Percentiles rank a stretch among this genome's conserved stretches.
phyloP scores from a whole-genome alignment of 1,140 invertebrate species.

The Rhopalosiphum padi region DNA sequence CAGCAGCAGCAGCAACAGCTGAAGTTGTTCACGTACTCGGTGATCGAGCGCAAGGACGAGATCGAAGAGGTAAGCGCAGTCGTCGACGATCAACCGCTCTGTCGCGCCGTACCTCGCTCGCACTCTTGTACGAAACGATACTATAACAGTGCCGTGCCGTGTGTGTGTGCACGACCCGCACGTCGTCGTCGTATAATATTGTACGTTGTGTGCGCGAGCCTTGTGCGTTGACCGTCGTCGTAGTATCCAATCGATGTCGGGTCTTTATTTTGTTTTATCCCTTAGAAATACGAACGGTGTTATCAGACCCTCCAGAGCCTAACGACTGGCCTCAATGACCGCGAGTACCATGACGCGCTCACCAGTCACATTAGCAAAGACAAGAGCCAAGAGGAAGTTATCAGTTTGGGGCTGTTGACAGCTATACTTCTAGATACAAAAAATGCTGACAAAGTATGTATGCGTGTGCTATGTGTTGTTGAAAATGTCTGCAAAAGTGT shows the following conservation, averaged over 20 bases:
- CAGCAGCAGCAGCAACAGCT: background rate
- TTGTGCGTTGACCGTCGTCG: conserved; percentile 33
- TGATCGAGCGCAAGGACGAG: conserved; percentile 49
- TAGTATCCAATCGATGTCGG: background rate
- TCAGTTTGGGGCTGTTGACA: conserved; percentile 88
- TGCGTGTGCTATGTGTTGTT: background rate
- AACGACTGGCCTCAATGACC: conserved; percentile 84
- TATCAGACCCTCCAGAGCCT: conserved; percentile 78
- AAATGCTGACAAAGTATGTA: conserved; percentile 75
- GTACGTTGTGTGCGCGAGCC: conserved; percentile 29
- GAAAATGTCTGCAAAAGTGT: background rate
- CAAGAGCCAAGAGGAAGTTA: conserved; percentile 85
- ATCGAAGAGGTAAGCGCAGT: conserved; percentile 52
- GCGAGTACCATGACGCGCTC: conserved; percentile 90
- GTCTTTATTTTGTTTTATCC: conserved; percentile 63
- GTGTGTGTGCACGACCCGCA: conserved; percentile 37
- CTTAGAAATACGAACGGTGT: conserved; percentile 88
- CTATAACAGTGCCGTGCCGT: conserved; percentile 26
- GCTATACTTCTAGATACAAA: conserved; percentile 87
- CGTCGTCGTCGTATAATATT: conserved; percentile 26
- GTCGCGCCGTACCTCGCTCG: conserved; percentile 26
- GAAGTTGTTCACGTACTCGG: conserved; percentile 47
- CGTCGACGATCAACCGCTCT: conserved; percentile 38
- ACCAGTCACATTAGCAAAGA: conserved; percentile 89
- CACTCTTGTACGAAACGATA: conserved; percentile 26